Percentiles rank a stretch among this genome's conserved stretches.
Conservation (phyloP, 2,888 invertebrate species). For the Megalurothrips usitatus region DNA sequence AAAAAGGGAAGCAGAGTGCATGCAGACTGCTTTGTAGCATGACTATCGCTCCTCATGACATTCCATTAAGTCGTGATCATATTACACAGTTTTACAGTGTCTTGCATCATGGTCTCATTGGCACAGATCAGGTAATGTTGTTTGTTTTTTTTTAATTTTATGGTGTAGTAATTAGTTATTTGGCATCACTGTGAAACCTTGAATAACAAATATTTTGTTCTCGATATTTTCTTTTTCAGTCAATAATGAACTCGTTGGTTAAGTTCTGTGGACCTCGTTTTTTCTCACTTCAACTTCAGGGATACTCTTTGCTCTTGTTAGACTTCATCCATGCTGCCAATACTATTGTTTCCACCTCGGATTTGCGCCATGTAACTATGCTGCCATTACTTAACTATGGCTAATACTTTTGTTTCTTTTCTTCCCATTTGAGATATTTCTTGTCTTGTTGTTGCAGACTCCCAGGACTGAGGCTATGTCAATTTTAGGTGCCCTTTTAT, state of each 20-base stretch:
- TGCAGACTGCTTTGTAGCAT: constrained; percentile 75
- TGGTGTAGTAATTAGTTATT: constrained; percentile 29
- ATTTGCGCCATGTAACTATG: constrained; percentile 54
- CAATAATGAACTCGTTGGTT: constrained; percentile 70
- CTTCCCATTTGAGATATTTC: not conserved
- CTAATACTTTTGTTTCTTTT: not conserved
- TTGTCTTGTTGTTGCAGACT: constrained; percentile 50
- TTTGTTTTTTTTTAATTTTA: constrained; percentile 29
- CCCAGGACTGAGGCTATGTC: constrained; percentile 89
- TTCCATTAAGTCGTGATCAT: constrained; percentile 64
- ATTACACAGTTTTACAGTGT: constrained; percentile 82
- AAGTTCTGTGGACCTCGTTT: constrained; percentile 78
- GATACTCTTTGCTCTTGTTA: constrained; percentile 76
- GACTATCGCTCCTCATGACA: constrained; percentile 76
- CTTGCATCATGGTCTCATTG: constrained; percentile 63
- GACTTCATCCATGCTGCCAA: constrained; percentile 90
- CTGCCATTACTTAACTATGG: constrained; percentile 4
- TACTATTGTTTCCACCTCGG: constrained; percentile 74
- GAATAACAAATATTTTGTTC: constrained; percentile 25
- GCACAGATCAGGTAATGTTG: constrained; percentile 58
- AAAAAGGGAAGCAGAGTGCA: constrained; percentile 77
- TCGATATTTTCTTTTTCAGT: constrained; percentile 47
- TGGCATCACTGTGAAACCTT: constrained; percentile 5
- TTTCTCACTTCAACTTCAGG: constrained; percentile 80
- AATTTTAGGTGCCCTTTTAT: constrained; percentile 78